phyloP scores from a whole-genome alignment of 2,888 invertebrate genomes.

The Volucella zonaria region DNA sequence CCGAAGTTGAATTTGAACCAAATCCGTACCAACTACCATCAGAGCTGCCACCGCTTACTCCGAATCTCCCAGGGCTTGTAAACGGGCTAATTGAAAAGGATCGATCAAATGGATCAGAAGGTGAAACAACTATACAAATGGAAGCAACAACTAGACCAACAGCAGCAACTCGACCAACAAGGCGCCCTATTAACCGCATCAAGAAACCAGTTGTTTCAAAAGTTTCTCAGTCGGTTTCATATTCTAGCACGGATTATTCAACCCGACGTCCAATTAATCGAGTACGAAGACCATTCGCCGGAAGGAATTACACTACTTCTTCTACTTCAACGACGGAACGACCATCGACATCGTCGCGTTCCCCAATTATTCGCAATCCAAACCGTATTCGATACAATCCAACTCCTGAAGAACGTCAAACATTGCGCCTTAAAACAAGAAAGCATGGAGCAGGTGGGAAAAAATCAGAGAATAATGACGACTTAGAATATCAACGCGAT shows the following conservation, averaged over 20 bases:
- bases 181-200: slow-evolving; percentile 84
- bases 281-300: slow-evolving; percentile 82
- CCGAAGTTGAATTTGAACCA: slow-evolving; percentile 81
- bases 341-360: slow-evolving; percentile 75
- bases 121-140: slow-evolving; percentile 78
- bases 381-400: slow-evolving; percentile 82
- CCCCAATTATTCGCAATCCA: slow-evolving; percentile 80
- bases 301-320: slow-evolving; percentile 75
- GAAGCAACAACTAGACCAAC: slow-evolving; percentile 82
- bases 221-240: slow-evolving; percentile 80
- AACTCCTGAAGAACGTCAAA: slow-evolving; percentile 81
- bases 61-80: slow-evolving; percentile 85
- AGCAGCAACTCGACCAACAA: slow-evolving; percentile 80
- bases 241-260: slow-evolving; percentile 78
- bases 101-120: slow-evolving; percentile 75
- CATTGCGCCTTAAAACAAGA: slow-evolving; percentile 78
- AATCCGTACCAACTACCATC: slow-evolving; percentile 84
- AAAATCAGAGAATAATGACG: slow-evolving; percentile 78
- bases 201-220: slow-evolving; percentile 83
- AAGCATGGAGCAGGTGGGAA: slow-evolving; percentile 76
- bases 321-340: slow-evolving; percentile 76
- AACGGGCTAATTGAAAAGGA: slow-evolving; percentile 85
- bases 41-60: slow-evolving; percentile 84
- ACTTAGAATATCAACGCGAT: slow-evolving; percentile 86
- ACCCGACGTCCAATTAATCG: slow-evolving; percentile 80